Conservation (phyloP, 2,113 vertebrate species). For the Bagarius yarrelli region DNA sequence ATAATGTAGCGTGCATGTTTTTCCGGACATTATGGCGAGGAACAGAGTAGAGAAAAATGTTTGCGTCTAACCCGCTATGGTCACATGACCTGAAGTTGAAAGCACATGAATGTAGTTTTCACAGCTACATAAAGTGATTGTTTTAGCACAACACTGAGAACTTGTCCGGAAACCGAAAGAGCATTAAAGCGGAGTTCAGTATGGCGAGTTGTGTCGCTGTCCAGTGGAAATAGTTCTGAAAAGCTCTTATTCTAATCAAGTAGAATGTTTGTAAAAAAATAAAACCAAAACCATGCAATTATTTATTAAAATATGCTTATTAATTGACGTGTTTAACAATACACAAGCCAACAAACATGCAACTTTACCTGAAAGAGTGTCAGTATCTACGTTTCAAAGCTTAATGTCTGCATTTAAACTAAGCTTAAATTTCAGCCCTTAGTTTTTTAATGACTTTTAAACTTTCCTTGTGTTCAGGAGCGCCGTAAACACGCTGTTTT, state of each 20-base stretch:
- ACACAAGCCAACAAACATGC: not conserved
- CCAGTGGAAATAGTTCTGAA: not conserved
- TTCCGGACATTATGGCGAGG: not conserved
- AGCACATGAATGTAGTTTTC: not conserved
- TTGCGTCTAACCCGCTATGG: no score
- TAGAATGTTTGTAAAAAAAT: not conserved
- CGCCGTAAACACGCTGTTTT: not conserved
- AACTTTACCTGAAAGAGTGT: no score
- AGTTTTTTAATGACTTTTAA: no score
- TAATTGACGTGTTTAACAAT: not conserved
- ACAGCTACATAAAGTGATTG: not conserved
- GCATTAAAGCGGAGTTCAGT: not conserved
- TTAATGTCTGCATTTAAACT: not conserved
- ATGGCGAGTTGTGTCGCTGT: not conserved
- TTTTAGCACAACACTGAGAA: not conserved
- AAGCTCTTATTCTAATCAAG: not conserved
- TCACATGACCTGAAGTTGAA: not conserved
- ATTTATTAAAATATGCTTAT: not conserved
- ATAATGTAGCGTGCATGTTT: not conserved
- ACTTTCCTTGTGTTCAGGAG: not conserved
- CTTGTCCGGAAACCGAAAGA: not conserved
- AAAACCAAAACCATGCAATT: not conserved
- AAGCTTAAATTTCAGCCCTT: no score
- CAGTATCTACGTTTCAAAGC: not conserved
- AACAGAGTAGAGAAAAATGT: not conserved